Base-by-base conservation (phyloP, 2,888 invertebrate species). In the Leptinotarsa tumamoca region DNA sequence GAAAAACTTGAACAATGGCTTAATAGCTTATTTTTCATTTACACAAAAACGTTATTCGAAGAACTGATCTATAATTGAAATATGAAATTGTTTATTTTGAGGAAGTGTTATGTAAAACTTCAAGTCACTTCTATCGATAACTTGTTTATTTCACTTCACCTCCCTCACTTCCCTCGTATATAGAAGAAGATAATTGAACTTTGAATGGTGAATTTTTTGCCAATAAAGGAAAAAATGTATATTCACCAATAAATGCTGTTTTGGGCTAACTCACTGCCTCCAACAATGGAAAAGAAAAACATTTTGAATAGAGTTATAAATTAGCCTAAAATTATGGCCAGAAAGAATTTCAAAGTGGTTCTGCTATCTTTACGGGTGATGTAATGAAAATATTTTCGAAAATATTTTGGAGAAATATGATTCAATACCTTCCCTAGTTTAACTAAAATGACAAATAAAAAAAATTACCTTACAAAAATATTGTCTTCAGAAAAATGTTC, bases 21-120 rank as follows among this genome's bases (percentile, higher is more conserved):
- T 4, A 56, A 18, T 3, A 56, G 56, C 21, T 10, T 56, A 21
- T 21, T n/a, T 56, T 56, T 56, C 56, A 56, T 18, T 18, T n/a
- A 56, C 56, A 56, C 56, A 56, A 18, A 56, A 13, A 51, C 51
- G 56, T 56, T 56, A 56, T 56, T 56, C n/a, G 21, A 18, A 56
- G 56, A 56, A 56, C 18, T 56, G 56, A 56, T 17, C n/a, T 5
- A 56, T 56, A 56, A 56, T 56, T 18, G n/a, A 56, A 56, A 56
- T 56, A 56, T 56, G 56, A 56, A 56, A 56, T 56, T 56, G 56
- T 18, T n/a, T 56, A 18, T 56, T 56, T 56, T n/a, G 17, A 56
- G 56, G n/a, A 56, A 56, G 18, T 10, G 3, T 56, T 18, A 56
- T 10, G 17, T 56, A 10, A 56, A 56, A 15, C 56, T 56, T 27